Conservation (phyloP, 2,113 vertebrate genomes). For the Aix galericulata region DNA sequence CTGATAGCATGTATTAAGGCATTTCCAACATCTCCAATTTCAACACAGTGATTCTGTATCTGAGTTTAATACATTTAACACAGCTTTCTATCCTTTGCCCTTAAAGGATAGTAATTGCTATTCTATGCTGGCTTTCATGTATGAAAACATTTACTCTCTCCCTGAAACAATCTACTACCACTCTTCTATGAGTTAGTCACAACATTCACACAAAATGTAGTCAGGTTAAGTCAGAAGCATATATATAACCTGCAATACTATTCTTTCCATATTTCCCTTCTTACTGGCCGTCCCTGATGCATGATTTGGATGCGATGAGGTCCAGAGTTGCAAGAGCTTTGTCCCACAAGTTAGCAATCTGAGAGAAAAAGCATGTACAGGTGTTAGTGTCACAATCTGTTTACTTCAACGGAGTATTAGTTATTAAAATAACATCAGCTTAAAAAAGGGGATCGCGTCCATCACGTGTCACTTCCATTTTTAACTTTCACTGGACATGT, state of each 20-base stretch:
- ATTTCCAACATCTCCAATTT: neutral
- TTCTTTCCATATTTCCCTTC: conserved; percentile 83
- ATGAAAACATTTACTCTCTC: neutral
- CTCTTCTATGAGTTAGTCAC: neutral
- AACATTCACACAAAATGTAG: neutral
- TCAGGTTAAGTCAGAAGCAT: neutral
- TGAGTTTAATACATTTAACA: neutral
- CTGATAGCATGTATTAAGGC: neutral
- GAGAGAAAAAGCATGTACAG: neutral
- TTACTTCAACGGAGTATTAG: neutral
- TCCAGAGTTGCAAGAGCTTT: conserved; percentile 90
- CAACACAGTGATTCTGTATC: neutral
- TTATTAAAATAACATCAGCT: neutral
- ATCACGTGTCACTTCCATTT: neutral
- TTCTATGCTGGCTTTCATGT: neutral
- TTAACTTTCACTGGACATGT: neutral
- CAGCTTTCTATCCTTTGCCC: neutral
- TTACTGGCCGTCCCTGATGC: conserved; percentile 66
- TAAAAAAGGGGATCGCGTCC: neutral
- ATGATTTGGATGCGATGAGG: conserved; percentile 73
- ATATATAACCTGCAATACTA: conserved; percentile 88
- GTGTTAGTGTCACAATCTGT: neutral
- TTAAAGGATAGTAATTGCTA: neutral
- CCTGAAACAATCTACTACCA: neutral
- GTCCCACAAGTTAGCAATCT: conserved; percentile 88